Evolutionary conservation across 2,888 invertebrate genomes (phyloP).

Genomic region (Vannuccia rotundouncinata): DNA sequence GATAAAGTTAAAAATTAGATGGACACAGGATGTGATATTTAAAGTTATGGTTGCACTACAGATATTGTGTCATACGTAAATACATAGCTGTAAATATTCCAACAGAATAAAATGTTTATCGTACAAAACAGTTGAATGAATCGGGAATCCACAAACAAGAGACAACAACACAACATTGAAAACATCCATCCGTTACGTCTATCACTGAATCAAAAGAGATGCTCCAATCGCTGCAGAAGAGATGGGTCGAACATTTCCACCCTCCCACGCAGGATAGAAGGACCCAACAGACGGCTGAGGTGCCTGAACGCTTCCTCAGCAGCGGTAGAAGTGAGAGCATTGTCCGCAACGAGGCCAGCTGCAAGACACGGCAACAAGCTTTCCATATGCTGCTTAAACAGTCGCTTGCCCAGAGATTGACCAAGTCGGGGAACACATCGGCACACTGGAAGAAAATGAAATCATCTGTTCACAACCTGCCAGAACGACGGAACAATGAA

Average conservation of each 20-base stretch:
- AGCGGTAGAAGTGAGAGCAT: constrained; percentile 58
- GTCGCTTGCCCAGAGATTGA: constrained; percentile 58
- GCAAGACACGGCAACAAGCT: constrained; percentile 16
- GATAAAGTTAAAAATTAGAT: too few species aligned
- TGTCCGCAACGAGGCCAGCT: constrained; percentile 49
- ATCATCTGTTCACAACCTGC: neutral
- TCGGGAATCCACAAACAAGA: too few species aligned
- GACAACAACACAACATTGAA: too few species aligned
- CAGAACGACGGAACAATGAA: constrained; percentile 15
- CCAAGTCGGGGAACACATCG: constrained; percentile 56
- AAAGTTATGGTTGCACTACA: too few species aligned
- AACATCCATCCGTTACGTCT: too few species aligned
- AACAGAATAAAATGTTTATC: too few species aligned
- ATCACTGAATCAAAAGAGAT: too few species aligned
- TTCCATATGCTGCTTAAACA: constrained; percentile 59
- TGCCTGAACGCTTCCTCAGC: constrained; percentile 58
- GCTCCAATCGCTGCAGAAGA: constrained; percentile 20
- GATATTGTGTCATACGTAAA: too few species aligned
- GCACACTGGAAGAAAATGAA: constrained; percentile 26
- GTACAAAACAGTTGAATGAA: too few species aligned
- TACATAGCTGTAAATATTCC: too few species aligned
- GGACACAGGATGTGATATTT: too few species aligned
- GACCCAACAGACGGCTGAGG: constrained; percentile 58
- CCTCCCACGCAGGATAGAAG: constrained; percentile 59
- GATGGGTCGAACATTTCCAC: constrained; percentile 58